A percentile compares a stretch with the other conserved stretches of the same genome.
phyloP scores from a whole-genome alignment of 2,888 invertebrate species.

The Scaptomyza tumidula region DNA sequence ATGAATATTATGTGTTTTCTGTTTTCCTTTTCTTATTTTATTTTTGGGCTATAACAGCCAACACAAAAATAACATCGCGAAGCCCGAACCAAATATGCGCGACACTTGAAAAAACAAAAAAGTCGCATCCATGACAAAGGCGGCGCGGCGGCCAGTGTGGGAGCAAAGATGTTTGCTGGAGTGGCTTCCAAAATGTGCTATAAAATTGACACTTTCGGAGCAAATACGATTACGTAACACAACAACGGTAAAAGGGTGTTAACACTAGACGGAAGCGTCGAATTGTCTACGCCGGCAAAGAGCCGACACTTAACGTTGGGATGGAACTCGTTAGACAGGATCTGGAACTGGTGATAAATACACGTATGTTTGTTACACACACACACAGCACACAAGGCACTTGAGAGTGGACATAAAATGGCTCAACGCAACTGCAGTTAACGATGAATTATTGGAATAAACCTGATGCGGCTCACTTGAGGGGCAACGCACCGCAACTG shows the following conservation, averaged over 20 bases:
- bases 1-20: slow-evolving; percentile 78
- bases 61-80: slow-evolving; percentile 50
- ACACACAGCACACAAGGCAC: slow-evolving; percentile 32
- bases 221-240: slow-evolving; percentile 54
- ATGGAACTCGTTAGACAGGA: slow-evolving; percentile 40
- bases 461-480: slow-evolving; percentile 74
- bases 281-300: slow-evolving; percentile 79
- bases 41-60: slow-evolving; percentile 55
- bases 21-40: slow-evolving; percentile 25
- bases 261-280: slow-evolving; percentile 81
- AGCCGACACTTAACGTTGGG: slow-evolving; percentile 45
- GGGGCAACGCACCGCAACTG: slow-evolving; percentile 74
- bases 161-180: slow-evolving; percentile 8
- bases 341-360: slow-evolving; percentile 56
- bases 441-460: slow-evolving; percentile 78
- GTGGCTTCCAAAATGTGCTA: slow-evolving; percentile 69
- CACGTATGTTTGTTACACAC: slow-evolving; percentile 45
- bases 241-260: slow-evolving; percentile 56
- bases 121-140: slow-evolving; percentile 40
- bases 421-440: slow-evolving; percentile 71
- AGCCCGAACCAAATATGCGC: slow-evolving; percentile 43
- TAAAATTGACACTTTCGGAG: slow-evolving; percentile 75
- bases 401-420: slow-evolving; percentile 67
- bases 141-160: not conserved
- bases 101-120: slow-evolving; percentile 76